These are phyloP conservation scores for Melieria picta DNA, from an alignment of 2,888 invertebrate species.

Conservation along the genomic window DNA sequence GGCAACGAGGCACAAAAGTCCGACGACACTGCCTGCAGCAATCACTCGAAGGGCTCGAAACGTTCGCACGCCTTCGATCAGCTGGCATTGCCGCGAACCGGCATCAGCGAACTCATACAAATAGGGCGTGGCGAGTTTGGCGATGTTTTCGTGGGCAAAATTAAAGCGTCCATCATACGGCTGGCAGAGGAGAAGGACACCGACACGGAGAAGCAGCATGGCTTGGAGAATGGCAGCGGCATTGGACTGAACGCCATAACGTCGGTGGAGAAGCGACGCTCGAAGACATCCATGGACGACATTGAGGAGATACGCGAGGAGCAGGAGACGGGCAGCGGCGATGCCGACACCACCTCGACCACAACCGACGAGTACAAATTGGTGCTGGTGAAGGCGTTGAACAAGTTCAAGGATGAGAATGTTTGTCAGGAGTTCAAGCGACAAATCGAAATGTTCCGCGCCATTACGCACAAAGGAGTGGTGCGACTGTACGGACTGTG, in stretches of 20 bases:
- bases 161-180: slow-evolving; percentile 58
- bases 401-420: slow-evolving; percentile 80
- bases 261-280: slow-evolving; percentile 61
- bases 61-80: slow-evolving; percentile 76
- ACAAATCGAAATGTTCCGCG: slow-evolving; percentile 86
- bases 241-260: slow-evolving; percentile 52
- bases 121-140: slow-evolving; percentile 91
- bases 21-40: slow-evolving; percentile 75
- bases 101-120: slow-evolving; percentile 76
- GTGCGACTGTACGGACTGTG: slow-evolving; percentile 83
- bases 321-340: slow-evolving; percentile 50
- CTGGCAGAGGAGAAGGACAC: slow-evolving; percentile 52
- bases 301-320: slow-evolving; percentile 66
- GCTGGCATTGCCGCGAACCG: slow-evolving; percentile 76
- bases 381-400: slow-evolving; percentile 81
- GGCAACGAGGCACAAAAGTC: slow-evolving; percentile 69
- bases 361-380: slow-evolving; percentile 55
- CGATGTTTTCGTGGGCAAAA: slow-evolving; percentile 85
- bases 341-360: slow-evolving; percentile 48
- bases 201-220: slow-evolving; percentile 52
- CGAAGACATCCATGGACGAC: slow-evolving; percentile 65
- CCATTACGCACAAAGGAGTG: slow-evolving; percentile 84
- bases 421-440: slow-evolving; percentile 85
- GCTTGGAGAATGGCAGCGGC: slow-evolving; percentile 34
- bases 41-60: slow-evolving; percentile 72